phyloP scores from a whole-genome alignment of 2,888 invertebrate genomes.

The Stratiomys singularior region DNA sequence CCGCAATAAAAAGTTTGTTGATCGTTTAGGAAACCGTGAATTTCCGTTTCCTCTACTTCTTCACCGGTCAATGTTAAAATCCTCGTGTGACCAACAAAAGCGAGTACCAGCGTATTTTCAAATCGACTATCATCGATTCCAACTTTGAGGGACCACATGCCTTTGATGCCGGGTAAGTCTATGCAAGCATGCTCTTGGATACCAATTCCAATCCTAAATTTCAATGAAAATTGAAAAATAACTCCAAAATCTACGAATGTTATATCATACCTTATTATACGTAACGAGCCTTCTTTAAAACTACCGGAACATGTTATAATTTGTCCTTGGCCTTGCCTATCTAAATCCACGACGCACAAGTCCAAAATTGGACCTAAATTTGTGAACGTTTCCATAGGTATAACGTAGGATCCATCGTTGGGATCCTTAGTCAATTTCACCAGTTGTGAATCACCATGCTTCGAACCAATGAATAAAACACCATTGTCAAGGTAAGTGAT shows the following conservation, averaged over 20 bases:
- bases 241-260: neutral
- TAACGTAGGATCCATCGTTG: conserved; percentile 91
- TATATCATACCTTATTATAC: conserved; percentile 76
- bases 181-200: conserved; percentile 98
- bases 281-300: conserved; percentile 95
- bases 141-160: conserved; percentile 95
- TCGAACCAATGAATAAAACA: conserved; percentile 95
- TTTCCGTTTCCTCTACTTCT: conserved; percentile 97
- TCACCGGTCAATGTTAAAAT: conserved; percentile 91
- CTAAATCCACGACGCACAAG: conserved; percentile 97
- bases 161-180: conserved; percentile 96
- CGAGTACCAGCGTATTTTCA: conserved; percentile 92
- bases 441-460: conserved; percentile 96
- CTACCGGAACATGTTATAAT: conserved; percentile 98
- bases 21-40: conserved; percentile 89
- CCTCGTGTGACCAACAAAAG: conserved; percentile 97
- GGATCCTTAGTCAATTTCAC: conserved; percentile 86
- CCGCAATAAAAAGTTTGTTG: conserved; percentile 95
- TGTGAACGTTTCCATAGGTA: conserved; percentile 95
- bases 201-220: conserved; percentile 91
- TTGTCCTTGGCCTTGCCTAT: conserved; percentile 96
- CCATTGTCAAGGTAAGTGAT: conserved; percentile 98
- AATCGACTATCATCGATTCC: conserved; percentile 69
- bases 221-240: neutral
- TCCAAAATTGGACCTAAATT: conserved; percentile 98